Percentiles rank a stretch among this genome's conserved stretches.
phyloP scores from a whole-genome alignment of 2,797 vertebrate genomes.

The Monodelphis domestica region DNA sequence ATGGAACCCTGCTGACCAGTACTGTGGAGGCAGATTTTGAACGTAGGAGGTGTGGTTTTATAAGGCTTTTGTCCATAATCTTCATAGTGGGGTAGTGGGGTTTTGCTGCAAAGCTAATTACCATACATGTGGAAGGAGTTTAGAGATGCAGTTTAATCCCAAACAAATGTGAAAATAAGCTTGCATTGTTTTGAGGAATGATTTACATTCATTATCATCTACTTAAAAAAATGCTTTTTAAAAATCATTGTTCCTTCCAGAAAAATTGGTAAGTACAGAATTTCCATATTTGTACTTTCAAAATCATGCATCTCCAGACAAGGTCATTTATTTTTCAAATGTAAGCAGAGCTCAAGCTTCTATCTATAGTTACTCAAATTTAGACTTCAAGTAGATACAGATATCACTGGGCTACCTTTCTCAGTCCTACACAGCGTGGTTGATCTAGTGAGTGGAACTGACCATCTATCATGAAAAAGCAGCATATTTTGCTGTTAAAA shows the following conservation, averaged over 20 bases:
- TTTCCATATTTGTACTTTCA: slow-evolving; percentile 74
- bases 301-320: slow-evolving; percentile 77
- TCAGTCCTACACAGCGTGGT: background rate
- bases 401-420: slow-evolving; percentile 12
- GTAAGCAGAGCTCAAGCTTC: slow-evolving; percentile 66
- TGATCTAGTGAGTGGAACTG: slow-evolving; percentile 30
- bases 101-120: slow-evolving; percentile 83
- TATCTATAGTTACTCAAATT: slow-evolving; percentile 28
- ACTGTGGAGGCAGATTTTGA: slow-evolving; percentile 68
- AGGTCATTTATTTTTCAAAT: slow-evolving; percentile 69
- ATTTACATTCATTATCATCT: slow-evolving; percentile 87
- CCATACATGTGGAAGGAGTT: slow-evolving; percentile 85
- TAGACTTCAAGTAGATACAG: slow-evolving; percentile 43
- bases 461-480: slow-evolving; percentile 34
- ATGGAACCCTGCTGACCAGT: slow-evolving; percentile 46
- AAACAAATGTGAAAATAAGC: slow-evolving; percentile 88
- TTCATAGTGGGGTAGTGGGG: slow-evolving; percentile 74
- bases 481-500: background rate
- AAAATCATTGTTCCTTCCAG: slow-evolving; percentile 82
- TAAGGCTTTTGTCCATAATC: slow-evolving; percentile 81
- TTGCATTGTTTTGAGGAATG: slow-evolving; percentile 82
- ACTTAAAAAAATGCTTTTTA: slow-evolving; percentile 77
- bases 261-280: slow-evolving; percentile 80
- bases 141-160: slow-evolving; percentile 83
- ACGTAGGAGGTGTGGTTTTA: slow-evolving; percentile 76